Conservation (phyloP, 2,113 vertebrate species). For the Protobothrops mucrosquamatus region DNA sequence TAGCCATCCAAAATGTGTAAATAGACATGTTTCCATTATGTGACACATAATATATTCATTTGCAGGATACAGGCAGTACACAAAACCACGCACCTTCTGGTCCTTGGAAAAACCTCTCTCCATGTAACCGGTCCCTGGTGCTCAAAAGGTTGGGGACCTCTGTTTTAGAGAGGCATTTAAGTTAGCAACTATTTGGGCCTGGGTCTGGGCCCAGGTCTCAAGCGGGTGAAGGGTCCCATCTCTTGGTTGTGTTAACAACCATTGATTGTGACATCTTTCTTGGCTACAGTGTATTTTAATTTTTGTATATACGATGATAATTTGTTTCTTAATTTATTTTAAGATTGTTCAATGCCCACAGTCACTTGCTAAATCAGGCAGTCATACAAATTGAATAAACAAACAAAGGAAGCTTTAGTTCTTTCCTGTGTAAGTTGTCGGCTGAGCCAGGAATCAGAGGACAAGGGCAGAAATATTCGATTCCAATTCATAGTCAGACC, state of each 20-base stretch:
- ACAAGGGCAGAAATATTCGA: not conserved
- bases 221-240: not conserved
- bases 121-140: no score
- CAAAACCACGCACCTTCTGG: no score
- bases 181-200: not conserved
- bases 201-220: not conserved
- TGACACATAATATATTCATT: not conserved
- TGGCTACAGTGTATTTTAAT: not conserved
- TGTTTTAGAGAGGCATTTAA: not conserved
- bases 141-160: no score
- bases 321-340: not conserved
- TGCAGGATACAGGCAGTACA: no score
- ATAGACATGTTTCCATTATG: not conserved
- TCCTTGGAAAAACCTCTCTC: no score
- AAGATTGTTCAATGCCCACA: not conserved
- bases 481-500: not conserved
- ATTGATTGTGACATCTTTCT: not conserved
- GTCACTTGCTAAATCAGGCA: not conserved
- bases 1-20: conserved; percentile 12
- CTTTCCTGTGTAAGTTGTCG: not conserved
- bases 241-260: not conserved
- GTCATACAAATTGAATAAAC: not conserved
- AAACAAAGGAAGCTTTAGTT: not conserved
- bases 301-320: not conserved
- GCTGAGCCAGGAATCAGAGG: not conserved